These are phyloP conservation scores for Heptranchias perlo DNA, from an alignment of 2,113 vertebrate genomes.

Conservation along the genomic window DNA sequence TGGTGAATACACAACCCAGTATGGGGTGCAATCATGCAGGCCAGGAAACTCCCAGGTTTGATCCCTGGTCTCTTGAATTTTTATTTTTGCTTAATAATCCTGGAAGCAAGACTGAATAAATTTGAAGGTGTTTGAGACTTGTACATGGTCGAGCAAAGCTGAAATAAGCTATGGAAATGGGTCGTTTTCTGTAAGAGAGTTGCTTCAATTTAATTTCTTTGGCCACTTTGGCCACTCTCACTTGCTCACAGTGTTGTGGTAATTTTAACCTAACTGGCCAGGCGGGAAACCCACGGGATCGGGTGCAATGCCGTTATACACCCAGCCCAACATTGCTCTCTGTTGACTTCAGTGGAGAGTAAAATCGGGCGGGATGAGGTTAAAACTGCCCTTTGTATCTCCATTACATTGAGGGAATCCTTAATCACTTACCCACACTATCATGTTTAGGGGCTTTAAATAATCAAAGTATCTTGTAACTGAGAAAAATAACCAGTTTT, in stretches of 20 bases:
- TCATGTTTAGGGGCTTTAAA: not conserved
- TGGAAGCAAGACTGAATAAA: not conserved
- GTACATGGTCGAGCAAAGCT: not conserved
- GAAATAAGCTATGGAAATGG: not conserved
- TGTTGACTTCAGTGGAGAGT: no score
- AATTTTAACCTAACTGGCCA: not conserved
- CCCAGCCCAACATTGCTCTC: no score
- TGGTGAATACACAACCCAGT: not conserved
- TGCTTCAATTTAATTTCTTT: not conserved
- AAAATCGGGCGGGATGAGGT: no score
- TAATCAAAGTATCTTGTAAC: not conserved
- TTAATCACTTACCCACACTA: not conserved
- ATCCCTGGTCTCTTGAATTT: not conserved
- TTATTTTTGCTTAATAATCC: not conserved
- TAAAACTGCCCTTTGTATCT: not conserved
- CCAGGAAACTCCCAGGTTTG: not conserved
- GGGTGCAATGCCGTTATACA: no score
- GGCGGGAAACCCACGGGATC: not conserved
- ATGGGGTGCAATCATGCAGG: not conserved
- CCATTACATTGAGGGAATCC: not conserved
- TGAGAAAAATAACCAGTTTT: not conserved
- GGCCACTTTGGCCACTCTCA: not conserved
- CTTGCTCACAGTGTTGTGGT: not conserved
- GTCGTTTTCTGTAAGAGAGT: no score
- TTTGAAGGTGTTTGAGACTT: not conserved